Base-by-base conservation (phyloP, 1,140 invertebrate genomes). In the Macrosteles quadrilineatus region DNA sequence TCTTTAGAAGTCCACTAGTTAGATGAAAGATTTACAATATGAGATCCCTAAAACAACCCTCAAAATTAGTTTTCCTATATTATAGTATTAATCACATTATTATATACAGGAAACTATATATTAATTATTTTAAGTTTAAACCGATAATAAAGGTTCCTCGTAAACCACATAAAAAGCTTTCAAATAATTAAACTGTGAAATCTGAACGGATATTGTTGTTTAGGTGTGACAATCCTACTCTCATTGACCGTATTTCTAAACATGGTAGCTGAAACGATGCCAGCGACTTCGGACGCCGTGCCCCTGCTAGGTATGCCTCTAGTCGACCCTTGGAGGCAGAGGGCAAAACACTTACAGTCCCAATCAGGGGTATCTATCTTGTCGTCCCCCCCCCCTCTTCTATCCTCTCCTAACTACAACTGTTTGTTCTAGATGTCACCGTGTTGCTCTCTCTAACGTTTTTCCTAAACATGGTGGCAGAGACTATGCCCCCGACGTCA, bases 211-310 rank as follows among this genome's bases (percentile, higher is more conserved):
- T 69, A 72, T 77, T 76, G 77, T 73, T 79, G 79, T 81, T 75
- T 83, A 92, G 91, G 91, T 80, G 91, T 94, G 74, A 94, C 92
- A 77, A 94, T 95, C 83, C 87, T 95, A 76, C 88, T 95, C 80
- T 94, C 92, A 78, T 86, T 95, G 80, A 94, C 92, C 80, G 92
- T 95, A 79, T 95, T 95, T 84, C 89, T 94, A 83, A 88, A 95
- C 80, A 89, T 95, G 83, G 87, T 95, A 71, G 90, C 87, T 73
- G 85, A 91, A 85, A 89, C 90, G 78, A 93, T 94, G 85, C 92
- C 92, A 69, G 90, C 91, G 73, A 93, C 92, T 63, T 92, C 90
- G 69, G 91, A 94, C 79, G 90, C 91, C 74, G 88, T 94, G 68
- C 92, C 92, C 72, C 85, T 94, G 75, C 90, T 94, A 86, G 92